These are phyloP conservation scores for Eumaeus atala DNA, from an alignment of 1,140 invertebrate species.

Conservation along the genomic window DNA sequence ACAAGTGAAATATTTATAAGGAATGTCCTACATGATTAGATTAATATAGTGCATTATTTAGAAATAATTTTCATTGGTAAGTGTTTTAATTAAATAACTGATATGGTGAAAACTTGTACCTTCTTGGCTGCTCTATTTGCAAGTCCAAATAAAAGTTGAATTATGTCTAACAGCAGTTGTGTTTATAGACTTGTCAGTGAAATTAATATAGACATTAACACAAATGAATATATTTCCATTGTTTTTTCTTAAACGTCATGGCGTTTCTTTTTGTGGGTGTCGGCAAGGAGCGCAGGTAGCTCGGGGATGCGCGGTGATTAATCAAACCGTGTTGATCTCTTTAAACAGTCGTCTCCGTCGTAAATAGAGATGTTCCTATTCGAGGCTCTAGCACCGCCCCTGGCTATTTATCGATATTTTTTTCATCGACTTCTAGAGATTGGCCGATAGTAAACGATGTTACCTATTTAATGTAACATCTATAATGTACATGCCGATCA, in stretches of 20 bases:
- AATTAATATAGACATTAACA: conserved; percentile 10
- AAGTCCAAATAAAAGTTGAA: conserved; percentile 7
- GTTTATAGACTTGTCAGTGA: conserved; percentile 1
- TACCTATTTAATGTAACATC: no score
- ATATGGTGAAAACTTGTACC: neutral
- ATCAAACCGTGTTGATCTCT: conserved; percentile 49
- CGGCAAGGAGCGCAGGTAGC: conserved; percentile 54
- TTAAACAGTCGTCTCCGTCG: conserved; percentile 40
- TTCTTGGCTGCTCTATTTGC: neutral
- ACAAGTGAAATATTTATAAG: conserved; percentile 2
- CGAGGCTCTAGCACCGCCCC: conserved; percentile 45
- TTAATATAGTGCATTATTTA: conserved; percentile 22
- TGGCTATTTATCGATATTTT: conserved; percentile 32
- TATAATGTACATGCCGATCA: no score
- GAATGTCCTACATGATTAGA: conserved; percentile 18
- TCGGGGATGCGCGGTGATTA: conserved; percentile 42
- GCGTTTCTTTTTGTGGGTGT: conserved; percentile 47
- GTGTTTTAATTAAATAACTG: neutral
- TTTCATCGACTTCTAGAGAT: conserved; percentile 18
- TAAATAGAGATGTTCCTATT: conserved; percentile 51
- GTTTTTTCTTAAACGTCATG: conserved; percentile 33
- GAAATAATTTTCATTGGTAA: conserved; percentile 9
- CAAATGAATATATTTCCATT: conserved; percentile 37
- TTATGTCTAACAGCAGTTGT: neutral
- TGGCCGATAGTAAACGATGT: neutral